These are phyloP conservation scores for Lumbricus terrestris DNA, from an alignment of 2,888 invertebrate genomes.

Conservation along the genomic window DNA sequence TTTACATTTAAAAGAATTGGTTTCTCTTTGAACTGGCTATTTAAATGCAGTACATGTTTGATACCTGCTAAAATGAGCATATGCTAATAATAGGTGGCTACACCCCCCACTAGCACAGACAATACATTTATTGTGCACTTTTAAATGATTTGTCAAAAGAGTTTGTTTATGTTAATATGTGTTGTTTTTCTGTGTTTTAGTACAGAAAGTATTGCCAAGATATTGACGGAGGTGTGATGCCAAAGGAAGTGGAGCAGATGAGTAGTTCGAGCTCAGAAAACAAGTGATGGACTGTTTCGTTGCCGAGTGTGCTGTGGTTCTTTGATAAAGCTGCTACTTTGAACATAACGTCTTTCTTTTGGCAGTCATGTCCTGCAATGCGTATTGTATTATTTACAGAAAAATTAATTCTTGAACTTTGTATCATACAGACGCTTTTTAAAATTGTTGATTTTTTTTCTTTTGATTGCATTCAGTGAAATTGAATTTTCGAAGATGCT, in stretches of 20 bases:
- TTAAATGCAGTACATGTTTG: no score
- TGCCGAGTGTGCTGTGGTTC: not conserved
- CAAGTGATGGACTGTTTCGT: constrained; percentile 12
- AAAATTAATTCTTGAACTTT: not conserved
- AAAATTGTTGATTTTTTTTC: not conserved
- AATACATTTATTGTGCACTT: not conserved
- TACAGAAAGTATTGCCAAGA: constrained; percentile 34
- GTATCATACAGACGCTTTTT: not conserved
- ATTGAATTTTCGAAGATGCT: not conserved
- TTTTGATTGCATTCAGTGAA: not conserved
- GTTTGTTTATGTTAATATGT: not conserved
- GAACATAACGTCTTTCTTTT: constrained; percentile 8
- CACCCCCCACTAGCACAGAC: no score
- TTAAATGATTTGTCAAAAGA: no score
- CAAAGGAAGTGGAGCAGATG: constrained; percentile 31
- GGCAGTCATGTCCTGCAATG: not conserved
- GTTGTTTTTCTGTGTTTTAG: constrained; percentile 22
- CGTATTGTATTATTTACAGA: not conserved
- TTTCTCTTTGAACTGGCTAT: no score
- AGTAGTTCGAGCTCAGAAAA: constrained; percentile 12
- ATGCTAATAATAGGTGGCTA: no score
- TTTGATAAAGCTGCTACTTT: not conserved
- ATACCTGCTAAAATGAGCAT: no score
- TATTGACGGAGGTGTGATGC: constrained; percentile 35
- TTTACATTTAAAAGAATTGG: no score